Evolutionary conservation across 2,113 vertebrate genomes (phyloP).

Genomic region (Triplophysa tibetana): DNA sequence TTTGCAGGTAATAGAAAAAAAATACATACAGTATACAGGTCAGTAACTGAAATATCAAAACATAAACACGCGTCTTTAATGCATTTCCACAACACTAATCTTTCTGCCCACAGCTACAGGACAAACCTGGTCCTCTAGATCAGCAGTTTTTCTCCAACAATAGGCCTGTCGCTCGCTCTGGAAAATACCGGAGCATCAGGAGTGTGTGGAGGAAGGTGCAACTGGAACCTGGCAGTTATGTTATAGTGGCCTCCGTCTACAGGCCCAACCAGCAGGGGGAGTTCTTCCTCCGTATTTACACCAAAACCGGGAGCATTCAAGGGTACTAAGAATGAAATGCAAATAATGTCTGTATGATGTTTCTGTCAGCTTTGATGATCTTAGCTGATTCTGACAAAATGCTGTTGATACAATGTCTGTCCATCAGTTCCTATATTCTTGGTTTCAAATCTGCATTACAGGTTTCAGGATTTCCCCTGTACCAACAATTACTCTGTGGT

Average conservation of each 20-base stretch:
- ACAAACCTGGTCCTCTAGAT: conserved; percentile 57
- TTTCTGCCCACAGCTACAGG: conserved; percentile 60
- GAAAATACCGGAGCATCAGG: conserved; percentile 68
- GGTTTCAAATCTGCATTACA: conserved; percentile 54
- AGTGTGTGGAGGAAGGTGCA: conserved; percentile 71
- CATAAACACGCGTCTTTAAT: neutral
- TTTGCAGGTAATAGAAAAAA: neutral
- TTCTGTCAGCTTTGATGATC: neutral
- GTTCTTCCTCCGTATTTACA: conserved; percentile 77
- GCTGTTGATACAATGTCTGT: neutral
- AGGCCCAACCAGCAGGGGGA: conserved; percentile 71
- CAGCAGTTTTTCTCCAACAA: conserved; percentile 70
- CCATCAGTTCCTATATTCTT: neutral
- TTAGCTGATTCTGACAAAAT: neutral
- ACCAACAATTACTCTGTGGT: conserved; percentile 64
- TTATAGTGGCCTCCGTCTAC: conserved; percentile 71
- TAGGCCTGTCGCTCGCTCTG: conserved; percentile 67
- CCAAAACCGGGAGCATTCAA: conserved; percentile 74
- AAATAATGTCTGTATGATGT: neutral
- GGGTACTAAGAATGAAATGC: conserved; percentile 59
- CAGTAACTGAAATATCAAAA: neutral
- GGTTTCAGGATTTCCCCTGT: conserved; percentile 69
- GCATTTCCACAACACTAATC: neutral
- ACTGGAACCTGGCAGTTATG: conserved; percentile 73
- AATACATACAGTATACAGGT: neutral